Base-by-base conservation (phyloP, 1,140 invertebrate genomes). In the Copidosoma floridanum region DNA sequence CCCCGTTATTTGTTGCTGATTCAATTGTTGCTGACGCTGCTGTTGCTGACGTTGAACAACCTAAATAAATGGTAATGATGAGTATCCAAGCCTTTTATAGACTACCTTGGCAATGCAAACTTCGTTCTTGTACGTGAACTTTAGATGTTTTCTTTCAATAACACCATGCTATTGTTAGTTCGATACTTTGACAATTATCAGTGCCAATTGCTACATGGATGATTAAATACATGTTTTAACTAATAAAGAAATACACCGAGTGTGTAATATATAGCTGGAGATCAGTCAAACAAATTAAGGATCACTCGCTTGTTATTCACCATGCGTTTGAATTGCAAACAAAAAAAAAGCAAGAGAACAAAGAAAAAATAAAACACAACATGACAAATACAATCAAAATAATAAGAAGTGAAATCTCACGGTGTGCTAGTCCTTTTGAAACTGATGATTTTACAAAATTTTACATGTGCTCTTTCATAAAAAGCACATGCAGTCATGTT, bases 21-120 rank as follows among this genome's bases (percentile, higher is more conserved):
- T 48, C 5, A 78, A 61, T 64, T 80, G 84, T 64, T 85, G 83
- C 23, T 84, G 82, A 63, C 84, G 83, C 23, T 84, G 82, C 37
- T 85, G 65, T 64, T 85, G 70, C 70, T 81, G 79, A 7, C 84
- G 78, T 64, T 85, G 86, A 57, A 82, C 84, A 60, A 86, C 85
- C 85, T 86, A 66, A 24, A 32, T n/a, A n/a, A n/a, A n/a, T n/a
- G n/a, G n/a, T n/a, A n/a, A n/a, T n/a, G n/a, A n/a, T n/a, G n/a
- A n/a, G n/a, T n/a, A n/a, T n/a, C n/a, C n/a, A n/a, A n/a, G n/a
- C n/a, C n/a, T n/a, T n/a, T n/a, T n/a, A n/a, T n/a, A n/a, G n/a
- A n/a, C n/a, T n/a, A n/a, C n/a, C n/a, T n/a, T n/a, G n/a, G n/a
- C n/a, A n/a, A n/a, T n/a, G n/a, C n/a, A n/a, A n/a, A n/a, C n/a